Evolutionary conservation across 2,797 vertebrate species (phyloP).

Genomic region (Ambastaia sidthimunki): DNA sequence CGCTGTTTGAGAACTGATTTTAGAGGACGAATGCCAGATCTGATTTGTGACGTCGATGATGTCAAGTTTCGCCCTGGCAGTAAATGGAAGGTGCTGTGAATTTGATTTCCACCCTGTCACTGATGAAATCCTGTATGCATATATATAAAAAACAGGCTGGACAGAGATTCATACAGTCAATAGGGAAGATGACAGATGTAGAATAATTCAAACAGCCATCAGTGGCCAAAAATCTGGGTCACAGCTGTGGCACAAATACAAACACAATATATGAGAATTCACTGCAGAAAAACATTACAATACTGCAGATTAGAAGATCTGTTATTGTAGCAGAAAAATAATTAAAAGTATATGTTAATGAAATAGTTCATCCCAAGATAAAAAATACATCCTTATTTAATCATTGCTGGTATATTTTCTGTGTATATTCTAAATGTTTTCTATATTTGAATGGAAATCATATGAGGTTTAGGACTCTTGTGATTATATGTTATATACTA

Average conservation of each 20-base stretch:
- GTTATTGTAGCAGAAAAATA: neutral
- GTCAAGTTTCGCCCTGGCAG: constrained; percentile 14
- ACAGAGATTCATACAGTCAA: constrained; percentile 25
- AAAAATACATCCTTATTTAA: too few relatives aligned
- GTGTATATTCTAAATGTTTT: too few relatives aligned
- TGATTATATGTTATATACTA: neutral
- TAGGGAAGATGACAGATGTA: constrained; percentile 28
- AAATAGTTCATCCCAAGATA: too few relatives aligned
- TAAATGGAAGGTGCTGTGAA: constrained; percentile 17
- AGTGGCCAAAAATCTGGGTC: constrained; percentile 33
- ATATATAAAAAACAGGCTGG: constrained; percentile 13
- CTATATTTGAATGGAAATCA: too few relatives aligned
- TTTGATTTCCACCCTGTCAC: constrained; percentile 38
- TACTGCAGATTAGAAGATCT: constrained; percentile 12
- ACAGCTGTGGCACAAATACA: constrained; percentile 12
- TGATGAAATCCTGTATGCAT: constrained; percentile 20
- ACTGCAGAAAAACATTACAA: neutral
- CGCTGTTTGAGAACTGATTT: constrained; percentile 12
- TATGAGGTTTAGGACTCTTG: neutral
- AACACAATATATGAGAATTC: neutral
- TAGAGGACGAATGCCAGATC: constrained; percentile 29
- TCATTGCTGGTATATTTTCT: too few relatives aligned
- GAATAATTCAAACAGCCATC: constrained; percentile 27
- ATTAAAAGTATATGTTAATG: too few relatives aligned
- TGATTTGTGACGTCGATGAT: constrained; percentile 9